Percentiles rank a stretch among this genome's conserved stretches.
These are phyloP conservation scores for Ursus arctos DNA, from an alignment of 2,113 vertebrate genomes.

Conservation along the genomic window DNA sequence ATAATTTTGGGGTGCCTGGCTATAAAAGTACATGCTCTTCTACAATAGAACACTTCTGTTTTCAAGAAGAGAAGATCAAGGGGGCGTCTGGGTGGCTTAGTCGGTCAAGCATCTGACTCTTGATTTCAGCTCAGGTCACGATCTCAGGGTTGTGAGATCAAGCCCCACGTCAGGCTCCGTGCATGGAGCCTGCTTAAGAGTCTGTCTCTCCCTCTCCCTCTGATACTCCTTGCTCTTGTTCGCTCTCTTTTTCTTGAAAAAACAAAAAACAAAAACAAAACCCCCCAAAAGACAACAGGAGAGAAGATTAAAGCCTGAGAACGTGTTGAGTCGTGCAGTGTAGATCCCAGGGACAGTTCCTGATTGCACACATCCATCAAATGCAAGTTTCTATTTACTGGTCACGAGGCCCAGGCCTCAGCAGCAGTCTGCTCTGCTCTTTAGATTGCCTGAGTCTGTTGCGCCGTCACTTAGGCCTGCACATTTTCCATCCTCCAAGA, in stretches of 20 bases:
- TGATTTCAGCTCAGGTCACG: not conserved
- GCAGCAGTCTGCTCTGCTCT: not conserved
- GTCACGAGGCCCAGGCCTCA: not conserved
- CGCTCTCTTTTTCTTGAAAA: not conserved
- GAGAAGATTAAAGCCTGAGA: not conserved
- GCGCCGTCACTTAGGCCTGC: not conserved
- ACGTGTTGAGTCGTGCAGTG: not conserved
- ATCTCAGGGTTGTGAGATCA: not conserved
- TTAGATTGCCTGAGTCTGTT: conserved; percentile 8
- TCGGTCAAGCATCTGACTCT: not conserved
- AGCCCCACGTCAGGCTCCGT: not conserved
- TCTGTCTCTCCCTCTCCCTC: not conserved
- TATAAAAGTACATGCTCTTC: not conserved
- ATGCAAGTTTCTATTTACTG: conserved; percentile 16
- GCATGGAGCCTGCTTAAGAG: not conserved
- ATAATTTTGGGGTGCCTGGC: not conserved
- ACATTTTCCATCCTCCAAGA: conserved; percentile 2
- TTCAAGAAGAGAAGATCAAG: conserved; percentile 8
- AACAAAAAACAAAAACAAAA: not conserved
- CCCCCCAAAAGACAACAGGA: not conserved
- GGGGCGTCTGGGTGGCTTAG: no score
- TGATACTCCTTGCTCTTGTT: not conserved
- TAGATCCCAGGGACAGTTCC: not conserved
- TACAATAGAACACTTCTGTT: not conserved
- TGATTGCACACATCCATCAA: conserved; percentile 4